Percentiles rank a stretch among this genome's conserved stretches.
These are phyloP conservation scores for Anguilla anguilla DNA, from an alignment of 2,797 vertebrate species.

Conservation along the genomic window DNA sequence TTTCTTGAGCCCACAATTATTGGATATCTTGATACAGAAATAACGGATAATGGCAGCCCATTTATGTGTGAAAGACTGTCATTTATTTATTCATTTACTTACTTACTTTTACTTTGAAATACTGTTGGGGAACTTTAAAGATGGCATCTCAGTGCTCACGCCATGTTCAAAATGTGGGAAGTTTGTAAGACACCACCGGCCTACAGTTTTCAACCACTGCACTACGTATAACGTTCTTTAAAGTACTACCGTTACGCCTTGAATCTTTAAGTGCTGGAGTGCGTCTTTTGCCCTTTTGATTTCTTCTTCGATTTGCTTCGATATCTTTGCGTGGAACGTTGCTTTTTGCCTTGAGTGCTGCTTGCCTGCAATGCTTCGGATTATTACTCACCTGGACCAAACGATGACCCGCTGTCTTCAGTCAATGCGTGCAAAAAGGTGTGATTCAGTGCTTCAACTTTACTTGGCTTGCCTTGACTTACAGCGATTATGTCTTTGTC, in stretches of 20 bases:
- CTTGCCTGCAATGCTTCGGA: background rate
- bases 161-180: background rate
- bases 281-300: background rate
- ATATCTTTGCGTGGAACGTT: background rate
- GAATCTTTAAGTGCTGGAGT: background rate
- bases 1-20: background rate
- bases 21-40: background rate
- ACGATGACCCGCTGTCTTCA: background rate
- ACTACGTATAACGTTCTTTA: too few species aligned
- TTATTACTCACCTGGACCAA: slow-evolving; percentile 1
- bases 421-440: background rate
- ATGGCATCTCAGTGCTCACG: background rate
- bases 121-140: background rate
- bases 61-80: background rate
- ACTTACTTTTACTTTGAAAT: background rate
- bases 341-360: background rate
- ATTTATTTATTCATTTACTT: background rate
- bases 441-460: background rate
- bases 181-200: too few species aligned
- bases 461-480: too few species aligned
- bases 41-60: background rate
- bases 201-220: too few species aligned
- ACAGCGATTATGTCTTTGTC: background rate
- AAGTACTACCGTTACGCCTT: background rate
- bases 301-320: background rate